Evolutionary conservation across 37 sponge, comb jelly and placozoan genomes (phyloP), one percentile per base, ranked within the genome.

Genomic region (Theonella swinhoei): DNA sequence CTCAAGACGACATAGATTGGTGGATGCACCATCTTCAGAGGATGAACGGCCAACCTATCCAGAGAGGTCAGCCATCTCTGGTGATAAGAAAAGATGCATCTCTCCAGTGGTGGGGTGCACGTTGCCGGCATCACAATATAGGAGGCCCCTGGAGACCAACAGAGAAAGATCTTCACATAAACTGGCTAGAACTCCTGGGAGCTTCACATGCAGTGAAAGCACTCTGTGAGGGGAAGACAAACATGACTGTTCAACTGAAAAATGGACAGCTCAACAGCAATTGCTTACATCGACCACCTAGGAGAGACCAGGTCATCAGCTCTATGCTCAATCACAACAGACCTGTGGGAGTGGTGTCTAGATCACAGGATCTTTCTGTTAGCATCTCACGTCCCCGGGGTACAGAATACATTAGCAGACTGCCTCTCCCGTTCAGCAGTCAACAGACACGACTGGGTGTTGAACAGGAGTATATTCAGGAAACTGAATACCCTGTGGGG

Each of bases 41-140:
- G 7, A 25, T 24, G 26, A 71, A 58, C 34, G 41, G 38, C 36
- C 38, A 34, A n/a, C 42, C 61, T 29, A 23, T 81, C 33, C 33
- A 38, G 36, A 11, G 23, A 42, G 22, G 30, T 22, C 33, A 54
- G 26, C 26, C 41, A 30, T 58, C 69, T 24, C 2, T 85, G 42
- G 37, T 79, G 20, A 39, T 85, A 8, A 60, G 20, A 79, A 75
- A 77, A 17, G 78, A 85, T 42, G 85, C 85, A 23, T 85, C 85
- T 41, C 20, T 20, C 1, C 1, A 5, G 26, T 30, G 81, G 3
- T 80, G 67, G 81, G 81, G 81, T 11, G 81, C 81, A 24, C 14
- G 9, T 22, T 14, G 39, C 39, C 41, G 7, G 74, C 72, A 11
- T 19, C 4, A 8, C 37, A 75, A 61, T 22, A 54, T 39, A 28